Evolutionary conservation across 2,888 invertebrate genomes (phyloP).

Genomic region (Rhagonycha lutea): DNA sequence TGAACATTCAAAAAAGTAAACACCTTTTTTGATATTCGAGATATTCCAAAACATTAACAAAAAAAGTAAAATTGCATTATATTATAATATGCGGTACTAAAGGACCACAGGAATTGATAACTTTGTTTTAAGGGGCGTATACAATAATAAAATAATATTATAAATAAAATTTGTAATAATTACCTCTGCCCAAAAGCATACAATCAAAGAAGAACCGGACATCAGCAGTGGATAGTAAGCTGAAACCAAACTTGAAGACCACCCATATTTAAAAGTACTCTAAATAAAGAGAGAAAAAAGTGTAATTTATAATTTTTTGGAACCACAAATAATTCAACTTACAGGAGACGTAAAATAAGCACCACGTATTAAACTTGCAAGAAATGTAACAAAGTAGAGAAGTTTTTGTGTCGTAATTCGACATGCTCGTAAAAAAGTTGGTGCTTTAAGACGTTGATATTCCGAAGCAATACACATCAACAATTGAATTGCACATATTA

Average conservation of each 20-base stretch:
- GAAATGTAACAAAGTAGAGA: conserved; percentile 83
- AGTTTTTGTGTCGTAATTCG: conserved; percentile 89
- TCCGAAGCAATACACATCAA: conserved; percentile 82
- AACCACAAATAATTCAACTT: conserved; percentile 51
- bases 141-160: too few species aligned
- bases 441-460: conserved; percentile 82
- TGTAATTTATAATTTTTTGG: background rate
- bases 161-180: conserved; percentile 43
- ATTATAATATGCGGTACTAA: too few species aligned
- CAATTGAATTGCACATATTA: conserved; percentile 83
- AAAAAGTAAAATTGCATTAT: too few species aligned
- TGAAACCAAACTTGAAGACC: conserved; percentile 85
- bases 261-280: conserved; percentile 80
- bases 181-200: conserved; percentile 95
- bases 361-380: conserved; percentile 83
- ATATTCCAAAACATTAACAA: too few species aligned
- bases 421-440: conserved; percentile 79
- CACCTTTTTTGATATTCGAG: too few species aligned
- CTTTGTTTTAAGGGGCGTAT: too few species aligned
- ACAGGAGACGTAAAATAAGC: conserved; percentile 91
- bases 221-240: conserved; percentile 89
- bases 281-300: conserved; percentile 47
- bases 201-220: conserved; percentile 87
- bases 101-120: too few species aligned
- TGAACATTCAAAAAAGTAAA: too few species aligned